Evolutionary conservation across 2,113 vertebrate species (phyloP).

Genomic region (Pampusana beccarii): DNA sequence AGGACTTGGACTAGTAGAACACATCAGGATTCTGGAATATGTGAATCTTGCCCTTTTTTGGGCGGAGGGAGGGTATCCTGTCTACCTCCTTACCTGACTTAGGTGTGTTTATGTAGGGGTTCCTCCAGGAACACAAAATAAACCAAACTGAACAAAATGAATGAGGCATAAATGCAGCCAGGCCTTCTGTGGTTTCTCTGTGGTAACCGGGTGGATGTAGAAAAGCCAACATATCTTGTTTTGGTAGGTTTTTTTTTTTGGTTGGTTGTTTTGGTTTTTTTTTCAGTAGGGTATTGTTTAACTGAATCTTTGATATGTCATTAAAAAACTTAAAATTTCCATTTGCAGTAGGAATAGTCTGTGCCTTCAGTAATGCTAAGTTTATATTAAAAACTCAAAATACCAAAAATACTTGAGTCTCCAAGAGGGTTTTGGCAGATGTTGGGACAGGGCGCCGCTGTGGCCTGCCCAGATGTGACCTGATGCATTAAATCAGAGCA

Average conservation of each 20-base stretch:
- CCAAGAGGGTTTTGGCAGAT: not conserved
- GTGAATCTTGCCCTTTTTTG: not conserved
- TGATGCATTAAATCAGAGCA: not conserved
- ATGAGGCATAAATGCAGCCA: not conserved
- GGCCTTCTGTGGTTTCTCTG: not conserved
- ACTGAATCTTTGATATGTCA: not conserved
- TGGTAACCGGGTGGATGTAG: not conserved
- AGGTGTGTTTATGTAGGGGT: not conserved
- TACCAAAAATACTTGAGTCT: not conserved
- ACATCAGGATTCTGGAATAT: fast-evolving
- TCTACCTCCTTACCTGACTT: not conserved
- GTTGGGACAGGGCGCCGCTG: not conserved
- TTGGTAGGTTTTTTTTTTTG: not conserved
- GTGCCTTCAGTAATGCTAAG: not conserved
- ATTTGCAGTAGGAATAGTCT: not conserved
- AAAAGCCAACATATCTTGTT: not conserved
- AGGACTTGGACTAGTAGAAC: not conserved
- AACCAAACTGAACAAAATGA: not conserved
- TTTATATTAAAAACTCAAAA: not conserved
- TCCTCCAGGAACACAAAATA: not conserved
- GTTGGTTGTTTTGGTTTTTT: not conserved
- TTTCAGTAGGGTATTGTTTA: not conserved
- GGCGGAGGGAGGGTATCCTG: fast-evolving
- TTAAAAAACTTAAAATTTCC: not conserved
- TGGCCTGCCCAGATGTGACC: not conserved